Conservation (phyloP, 2,113 vertebrate species). For the Oryzias curvinotus region DNA sequence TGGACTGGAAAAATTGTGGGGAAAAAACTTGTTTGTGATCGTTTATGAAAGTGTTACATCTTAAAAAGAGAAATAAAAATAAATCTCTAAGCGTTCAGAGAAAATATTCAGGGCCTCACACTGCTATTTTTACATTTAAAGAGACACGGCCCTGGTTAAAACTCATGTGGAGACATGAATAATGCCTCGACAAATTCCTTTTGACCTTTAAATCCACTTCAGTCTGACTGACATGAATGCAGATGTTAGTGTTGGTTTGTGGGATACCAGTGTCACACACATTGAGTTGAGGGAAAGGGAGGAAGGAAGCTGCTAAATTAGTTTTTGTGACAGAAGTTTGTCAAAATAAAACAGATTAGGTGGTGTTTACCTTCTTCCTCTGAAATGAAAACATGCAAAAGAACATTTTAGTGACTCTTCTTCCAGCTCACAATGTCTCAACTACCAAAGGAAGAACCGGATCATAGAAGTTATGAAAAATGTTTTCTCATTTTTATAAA, state of each 20-base stretch:
- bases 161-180: background rate
- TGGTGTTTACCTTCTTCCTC: conserved; percentile 90
- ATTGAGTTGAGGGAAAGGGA: conserved; percentile 62
- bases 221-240: background rate
- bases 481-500: too few species aligned
- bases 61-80: too few species aligned
- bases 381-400: conserved; percentile 66
- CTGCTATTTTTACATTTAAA: too few species aligned
- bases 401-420: background rate
- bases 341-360: conserved; percentile 26
- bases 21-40: too few species aligned
- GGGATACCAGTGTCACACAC: conserved; percentile 55
- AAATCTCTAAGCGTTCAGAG: too few species aligned
- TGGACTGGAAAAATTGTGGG: too few species aligned
- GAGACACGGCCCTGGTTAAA: too few species aligned
- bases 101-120: too few species aligned
- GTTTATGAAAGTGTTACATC: too few species aligned
- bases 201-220: background rate
- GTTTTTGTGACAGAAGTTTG: conserved; percentile 48
- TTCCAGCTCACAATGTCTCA: too few species aligned
- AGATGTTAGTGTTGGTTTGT: conserved; percentile 5
- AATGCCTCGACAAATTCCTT: background rate
- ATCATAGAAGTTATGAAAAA: too few species aligned
- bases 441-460: too few species aligned
- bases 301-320: conserved; percentile 51